Percentiles rank a stretch among this genome's conserved stretches.
phyloP scores from a whole-genome alignment of 2,797 vertebrate genomes.

The Darevskia mixta region DNA sequence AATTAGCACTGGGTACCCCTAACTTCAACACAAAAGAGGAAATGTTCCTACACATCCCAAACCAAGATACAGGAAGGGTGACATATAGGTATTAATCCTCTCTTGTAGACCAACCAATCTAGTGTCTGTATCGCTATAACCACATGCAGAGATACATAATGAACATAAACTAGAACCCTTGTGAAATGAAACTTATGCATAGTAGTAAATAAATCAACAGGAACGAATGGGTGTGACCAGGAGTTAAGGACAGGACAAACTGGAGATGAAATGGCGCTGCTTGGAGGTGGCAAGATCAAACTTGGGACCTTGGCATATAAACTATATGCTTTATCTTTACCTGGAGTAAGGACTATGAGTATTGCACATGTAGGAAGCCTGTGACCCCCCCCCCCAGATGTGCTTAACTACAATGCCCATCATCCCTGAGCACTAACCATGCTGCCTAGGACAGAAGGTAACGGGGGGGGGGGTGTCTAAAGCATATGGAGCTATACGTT shows the following conservation, averaged over 20 bases:
- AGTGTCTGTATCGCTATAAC: neutral
- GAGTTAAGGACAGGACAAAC: neutral
- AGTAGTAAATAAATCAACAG: neutral
- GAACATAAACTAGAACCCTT: neutral
- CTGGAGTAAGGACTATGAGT: neutral
- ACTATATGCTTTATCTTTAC: neutral
- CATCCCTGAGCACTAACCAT: too few relatives aligned
- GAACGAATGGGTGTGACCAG: neutral
- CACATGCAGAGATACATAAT: neutral
- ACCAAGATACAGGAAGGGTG: neutral
- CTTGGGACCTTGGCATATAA: neutral
- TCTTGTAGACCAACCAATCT: neutral
- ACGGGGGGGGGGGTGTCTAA: too few relatives aligned
- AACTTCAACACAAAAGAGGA: neutral
- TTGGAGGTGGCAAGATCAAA: neutral
- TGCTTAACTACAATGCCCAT: too few relatives aligned
- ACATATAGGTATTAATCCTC: neutral
- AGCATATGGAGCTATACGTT: too few relatives aligned
- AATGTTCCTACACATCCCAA: neutral
- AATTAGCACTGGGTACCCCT: neutral
- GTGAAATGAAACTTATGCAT: too few relatives aligned
- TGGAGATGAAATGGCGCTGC: neutral
- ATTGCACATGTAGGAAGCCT: neutral
- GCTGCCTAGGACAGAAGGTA: too few relatives aligned
- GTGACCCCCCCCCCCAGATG: too few relatives aligned